Evolutionary conservation across 2,888 invertebrate genomes (phyloP).

Genomic region (Napeogenes sylphis): DNA sequence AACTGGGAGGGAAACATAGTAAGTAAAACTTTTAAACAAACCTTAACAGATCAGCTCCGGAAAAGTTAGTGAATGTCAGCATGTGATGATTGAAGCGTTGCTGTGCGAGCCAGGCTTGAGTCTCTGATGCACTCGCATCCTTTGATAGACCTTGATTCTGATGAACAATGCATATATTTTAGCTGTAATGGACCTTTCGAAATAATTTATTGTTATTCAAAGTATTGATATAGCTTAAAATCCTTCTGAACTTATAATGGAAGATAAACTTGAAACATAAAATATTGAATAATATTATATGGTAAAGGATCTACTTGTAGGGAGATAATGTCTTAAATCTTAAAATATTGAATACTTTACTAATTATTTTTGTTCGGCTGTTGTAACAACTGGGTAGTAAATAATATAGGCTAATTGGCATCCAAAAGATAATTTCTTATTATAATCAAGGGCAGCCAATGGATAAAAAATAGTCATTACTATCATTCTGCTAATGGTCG

Average conservation of each 20-base stretch:
- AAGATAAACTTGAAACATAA: background rate
- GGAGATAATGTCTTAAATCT: too few relatives aligned
- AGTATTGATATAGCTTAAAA: too few relatives aligned
- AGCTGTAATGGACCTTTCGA: background rate
- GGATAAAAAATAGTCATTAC: too few relatives aligned
- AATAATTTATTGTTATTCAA: background rate
- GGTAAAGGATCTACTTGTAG: too few relatives aligned
- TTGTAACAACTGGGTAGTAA: too few relatives aligned
- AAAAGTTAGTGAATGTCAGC: slow-evolving; percentile 89
- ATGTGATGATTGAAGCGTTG: slow-evolving; percentile 88
- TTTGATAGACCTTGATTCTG: slow-evolving; percentile 78
- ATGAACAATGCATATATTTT: background rate
- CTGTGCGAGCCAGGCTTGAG: slow-evolving; percentile 86
- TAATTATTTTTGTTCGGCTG: too few relatives aligned
- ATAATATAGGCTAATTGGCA: too few relatives aligned
- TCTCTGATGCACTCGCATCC: slow-evolving; percentile 83
- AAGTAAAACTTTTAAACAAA: slow-evolving; percentile 33
- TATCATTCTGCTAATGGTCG: too few relatives aligned
- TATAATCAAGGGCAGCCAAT: too few relatives aligned
- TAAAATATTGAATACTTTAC: too few relatives aligned
- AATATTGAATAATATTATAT: background rate
- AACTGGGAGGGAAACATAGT: too few relatives aligned
- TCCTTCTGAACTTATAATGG: background rate
- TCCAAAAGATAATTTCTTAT: too few relatives aligned
- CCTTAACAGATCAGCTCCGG: slow-evolving; percentile 92